Percentiles rank a stretch among this genome's conserved stretches.
Conservation (phyloP, 2,888 invertebrate species). For the Amphiduros pacificus region DNA sequence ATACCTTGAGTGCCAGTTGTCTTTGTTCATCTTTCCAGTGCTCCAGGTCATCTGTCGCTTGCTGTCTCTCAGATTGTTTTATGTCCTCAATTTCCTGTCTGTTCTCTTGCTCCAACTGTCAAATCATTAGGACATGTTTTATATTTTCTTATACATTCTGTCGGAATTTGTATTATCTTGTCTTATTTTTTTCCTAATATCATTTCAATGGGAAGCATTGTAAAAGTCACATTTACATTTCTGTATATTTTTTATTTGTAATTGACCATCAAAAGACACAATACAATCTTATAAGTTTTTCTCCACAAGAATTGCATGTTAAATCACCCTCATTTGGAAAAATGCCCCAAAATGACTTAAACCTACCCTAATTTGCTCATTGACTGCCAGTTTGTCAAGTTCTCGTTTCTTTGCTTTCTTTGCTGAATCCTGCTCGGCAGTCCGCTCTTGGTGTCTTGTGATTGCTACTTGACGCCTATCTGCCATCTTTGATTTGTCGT, state of each 20-base stretch:
- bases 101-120: constrained; percentile 63
- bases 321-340: background rate
- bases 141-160: background rate
- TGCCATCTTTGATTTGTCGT: constrained; percentile 46
- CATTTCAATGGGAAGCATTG: too few relatives aligned
- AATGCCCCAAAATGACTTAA: background rate
- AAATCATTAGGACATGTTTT: too few relatives aligned
- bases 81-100: constrained; percentile 69
- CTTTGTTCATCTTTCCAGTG: constrained; percentile 61
- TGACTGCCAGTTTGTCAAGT: constrained; percentile 63
- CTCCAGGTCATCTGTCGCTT: constrained; percentile 71
- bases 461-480: constrained; percentile 63
- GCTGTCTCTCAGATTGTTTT: constrained; percentile 67
- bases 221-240: too few relatives aligned
- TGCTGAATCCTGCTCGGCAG: constrained; percentile 65
- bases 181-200: too few relatives aligned
- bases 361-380: constrained; percentile 65
- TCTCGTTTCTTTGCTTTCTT: constrained; percentile 48
- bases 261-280: too few relatives aligned
- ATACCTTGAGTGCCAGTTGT: constrained; percentile 35
- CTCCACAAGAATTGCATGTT: too few relatives aligned
- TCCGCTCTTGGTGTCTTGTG: constrained; percentile 59
- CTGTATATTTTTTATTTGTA: too few relatives aligned
- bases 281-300: too few relatives aligned
- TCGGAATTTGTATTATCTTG: too few relatives aligned